Conservation (phyloP, 2,113 vertebrate genomes). For the Oreotrochilus melanogaster region DNA sequence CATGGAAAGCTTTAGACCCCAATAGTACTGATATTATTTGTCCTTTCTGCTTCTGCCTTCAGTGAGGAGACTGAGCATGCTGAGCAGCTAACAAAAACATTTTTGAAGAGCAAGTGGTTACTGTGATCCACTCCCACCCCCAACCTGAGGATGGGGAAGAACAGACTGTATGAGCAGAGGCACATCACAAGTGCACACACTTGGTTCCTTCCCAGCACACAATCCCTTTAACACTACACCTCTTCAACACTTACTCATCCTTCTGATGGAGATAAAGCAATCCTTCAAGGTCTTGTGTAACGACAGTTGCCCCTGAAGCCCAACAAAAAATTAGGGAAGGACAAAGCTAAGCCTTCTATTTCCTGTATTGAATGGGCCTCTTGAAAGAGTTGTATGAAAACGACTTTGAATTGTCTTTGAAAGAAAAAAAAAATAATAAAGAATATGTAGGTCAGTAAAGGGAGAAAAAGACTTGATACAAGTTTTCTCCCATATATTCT, state of each 20-base stretch:
- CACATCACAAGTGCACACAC: background rate
- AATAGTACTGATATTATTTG: conserved; percentile 8
- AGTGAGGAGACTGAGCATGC: background rate
- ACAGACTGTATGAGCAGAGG: conserved; percentile 12
- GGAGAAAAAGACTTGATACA: background rate
- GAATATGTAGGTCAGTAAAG: background rate
- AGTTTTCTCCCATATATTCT: background rate
- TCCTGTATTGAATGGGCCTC: background rate
- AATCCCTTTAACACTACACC: conserved; percentile 43
- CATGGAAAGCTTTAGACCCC: background rate
- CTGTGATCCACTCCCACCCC: conserved; percentile 22
- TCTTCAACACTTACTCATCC: conserved; percentile 69
- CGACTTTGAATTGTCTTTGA: background rate
- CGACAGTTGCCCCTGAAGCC: conserved; percentile 2
- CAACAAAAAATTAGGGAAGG: background rate
- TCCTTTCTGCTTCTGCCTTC: conserved; percentile 40
- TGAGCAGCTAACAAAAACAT: background rate
- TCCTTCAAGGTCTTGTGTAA: conserved; percentile 2
- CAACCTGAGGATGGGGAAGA: background rate
- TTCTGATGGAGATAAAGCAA: conserved; percentile 33
- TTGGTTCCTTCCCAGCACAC: conserved; percentile 17
- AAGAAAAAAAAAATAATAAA: background rate
- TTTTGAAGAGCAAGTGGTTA: conserved; percentile 1
- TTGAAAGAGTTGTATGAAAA: background rate
- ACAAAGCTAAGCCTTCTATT: background rate